Conservation (phyloP, 2,113 vertebrate genomes). For the Balaeniceps rex region DNA sequence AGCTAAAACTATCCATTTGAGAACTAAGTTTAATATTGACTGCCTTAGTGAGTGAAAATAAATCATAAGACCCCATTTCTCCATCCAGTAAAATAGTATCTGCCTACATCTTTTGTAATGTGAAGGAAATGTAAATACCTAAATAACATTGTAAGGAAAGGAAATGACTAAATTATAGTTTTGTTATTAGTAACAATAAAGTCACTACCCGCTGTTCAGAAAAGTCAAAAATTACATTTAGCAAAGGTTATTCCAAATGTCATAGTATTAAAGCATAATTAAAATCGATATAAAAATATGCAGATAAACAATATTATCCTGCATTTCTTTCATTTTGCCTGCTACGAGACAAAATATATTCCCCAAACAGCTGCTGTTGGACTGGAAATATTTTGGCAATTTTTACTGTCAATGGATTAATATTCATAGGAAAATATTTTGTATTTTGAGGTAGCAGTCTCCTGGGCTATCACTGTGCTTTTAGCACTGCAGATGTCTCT, state of each 20-base stretch:
- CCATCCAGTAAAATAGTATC: background rate
- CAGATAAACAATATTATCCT: background rate
- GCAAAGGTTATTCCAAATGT: conserved; percentile 31
- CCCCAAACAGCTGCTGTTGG: background rate
- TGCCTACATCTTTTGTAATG: background rate
- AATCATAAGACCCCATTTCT: background rate
- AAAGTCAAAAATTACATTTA: conserved; percentile 11
- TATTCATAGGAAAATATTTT: conserved; percentile 37
- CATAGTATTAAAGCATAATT: background rate
- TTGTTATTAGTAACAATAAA: conserved; percentile 16
- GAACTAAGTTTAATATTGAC: background rate
- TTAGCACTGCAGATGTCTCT: conserved; percentile 37
- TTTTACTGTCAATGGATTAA: conserved; percentile 2
- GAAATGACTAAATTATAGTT: background rate
- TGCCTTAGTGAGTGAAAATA: background rate
- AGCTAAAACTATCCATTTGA: background rate
- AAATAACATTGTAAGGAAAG: background rate
- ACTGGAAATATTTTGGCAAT: background rate
- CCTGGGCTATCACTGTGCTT: background rate
- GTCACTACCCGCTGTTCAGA: background rate
- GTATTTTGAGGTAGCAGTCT: background rate
- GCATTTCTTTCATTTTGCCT: background rate
- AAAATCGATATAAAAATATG: background rate
- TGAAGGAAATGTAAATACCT: background rate
- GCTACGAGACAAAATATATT: background rate